Percentiles rank a stretch among this genome's conserved stretches.
Conservation (phyloP, 2,888 invertebrate species). For the Spodoptera exigua region DNA sequence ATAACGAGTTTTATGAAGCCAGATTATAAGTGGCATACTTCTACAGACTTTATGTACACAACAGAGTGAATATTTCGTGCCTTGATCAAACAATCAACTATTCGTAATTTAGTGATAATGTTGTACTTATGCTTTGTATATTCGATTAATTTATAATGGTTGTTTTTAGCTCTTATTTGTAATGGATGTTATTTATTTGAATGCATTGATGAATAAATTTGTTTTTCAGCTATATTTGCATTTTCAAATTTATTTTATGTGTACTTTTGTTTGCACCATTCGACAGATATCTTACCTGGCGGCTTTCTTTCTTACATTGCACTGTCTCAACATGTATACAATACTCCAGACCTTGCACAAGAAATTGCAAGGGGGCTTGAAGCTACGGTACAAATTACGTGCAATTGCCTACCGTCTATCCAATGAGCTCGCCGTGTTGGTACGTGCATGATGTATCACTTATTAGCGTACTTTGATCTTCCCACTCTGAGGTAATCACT, state of each 20-base stretch:
- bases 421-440: slow-evolving; percentile 82
- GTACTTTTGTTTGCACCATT: slow-evolving; percentile 71
- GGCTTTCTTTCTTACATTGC: slow-evolving; percentile 95
- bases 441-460: slow-evolving; percentile 70
- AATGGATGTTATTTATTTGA: slow-evolving; percentile 65
- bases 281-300: slow-evolving; percentile 94
- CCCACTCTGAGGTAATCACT: slow-evolving; percentile 46
- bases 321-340: slow-evolving; percentile 96
- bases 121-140: slow-evolving; percentile 70
- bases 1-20: slow-evolving; percentile 16
- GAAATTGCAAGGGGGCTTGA: slow-evolving; percentile 91
- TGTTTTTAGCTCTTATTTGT: slow-evolving; percentile 62
- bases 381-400: slow-evolving; percentile 90
- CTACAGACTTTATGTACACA: slow-evolving; percentile 10
- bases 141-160: slow-evolving; percentile 64
- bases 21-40: slow-evolving; percentile 28
- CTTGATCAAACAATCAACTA: slow-evolving; percentile 46
- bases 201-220: slow-evolving; percentile 75
- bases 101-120: slow-evolving; percentile 52
- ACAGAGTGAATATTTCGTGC: slow-evolving; percentile 39
- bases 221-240: slow-evolving; percentile 74
- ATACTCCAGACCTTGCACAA: slow-evolving; percentile 96
- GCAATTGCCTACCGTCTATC: slow-evolving; percentile 86
- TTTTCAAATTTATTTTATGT: slow-evolving; percentile 69
- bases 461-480: slow-evolving; percentile 42